phyloP scores from a whole-genome alignment of 2,797 vertebrate genomes.

The Mallotus villosus region DNA sequence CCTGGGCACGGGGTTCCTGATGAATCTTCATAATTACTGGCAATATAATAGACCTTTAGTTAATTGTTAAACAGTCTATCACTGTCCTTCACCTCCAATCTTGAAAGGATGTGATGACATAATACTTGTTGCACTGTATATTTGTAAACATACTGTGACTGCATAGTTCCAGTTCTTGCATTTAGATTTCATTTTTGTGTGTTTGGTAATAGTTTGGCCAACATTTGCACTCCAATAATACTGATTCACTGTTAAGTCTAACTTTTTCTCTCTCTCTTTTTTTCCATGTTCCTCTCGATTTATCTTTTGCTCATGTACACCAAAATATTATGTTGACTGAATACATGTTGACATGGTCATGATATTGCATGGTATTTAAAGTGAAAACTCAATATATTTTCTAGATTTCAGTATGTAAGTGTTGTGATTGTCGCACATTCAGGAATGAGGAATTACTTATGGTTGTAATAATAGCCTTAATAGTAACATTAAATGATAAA shows the following conservation, averaged over 20 bases:
- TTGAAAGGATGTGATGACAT: conserved; percentile 10
- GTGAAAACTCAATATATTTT: background rate
- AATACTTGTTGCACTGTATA: conserved; percentile 30
- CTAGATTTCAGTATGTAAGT: background rate
- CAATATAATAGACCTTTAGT: background rate
- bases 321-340: background rate
- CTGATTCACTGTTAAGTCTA: conserved; percentile 4
- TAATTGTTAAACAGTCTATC: conserved; percentile 9
- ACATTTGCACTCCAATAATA: conserved; percentile 1
- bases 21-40: background rate
- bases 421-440: background rate
- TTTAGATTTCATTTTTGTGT: conserved; percentile 31
- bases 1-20: no score
- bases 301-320: background rate
- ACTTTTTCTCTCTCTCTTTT: background rate
- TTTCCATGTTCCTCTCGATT: background rate
- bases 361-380: conserved; percentile 45
- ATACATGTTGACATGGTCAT: background rate
- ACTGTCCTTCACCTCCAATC: conserved; percentile 4
- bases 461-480: background rate
- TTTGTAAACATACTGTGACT: conserved; percentile 19
- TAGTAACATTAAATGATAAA: background rate
- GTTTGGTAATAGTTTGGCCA: conserved; percentile 23
- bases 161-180: background rate
- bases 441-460: background rate